Percentiles rank a stretch among this genome's conserved stretches.
phyloP scores from a whole-genome alignment of 64 coral and sea anemone genomes.

The Astreopora myriophthalma region DNA sequence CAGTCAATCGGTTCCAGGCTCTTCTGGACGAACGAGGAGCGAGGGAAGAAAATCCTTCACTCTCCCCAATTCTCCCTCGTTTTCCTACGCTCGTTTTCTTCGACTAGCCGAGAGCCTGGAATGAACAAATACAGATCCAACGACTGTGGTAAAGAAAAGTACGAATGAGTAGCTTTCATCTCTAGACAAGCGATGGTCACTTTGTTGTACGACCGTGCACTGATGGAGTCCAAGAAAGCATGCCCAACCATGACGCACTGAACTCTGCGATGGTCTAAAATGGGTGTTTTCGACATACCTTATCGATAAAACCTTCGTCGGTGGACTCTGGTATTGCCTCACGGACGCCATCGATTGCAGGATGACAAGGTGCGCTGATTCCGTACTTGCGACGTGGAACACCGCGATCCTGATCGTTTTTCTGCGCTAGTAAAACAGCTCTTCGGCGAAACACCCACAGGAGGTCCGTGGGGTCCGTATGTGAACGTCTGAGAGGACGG shows the following conservation, averaged over 20 bases:
- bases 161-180: too few species aligned
- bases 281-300: background rate
- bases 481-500: constrained; percentile 7
- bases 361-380: background rate
- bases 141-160: too few species aligned
- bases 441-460: constrained; percentile 51
- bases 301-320: background rate
- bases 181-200: too few species aligned
- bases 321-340: background rate
- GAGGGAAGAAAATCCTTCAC: too few species aligned
- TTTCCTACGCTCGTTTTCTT: too few species aligned
- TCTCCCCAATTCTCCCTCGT: too few species aligned
- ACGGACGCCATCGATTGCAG: background rate
- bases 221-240: background rate
- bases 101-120: too few species aligned
- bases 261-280: background rate
- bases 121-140: too few species aligned
- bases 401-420: background rate
- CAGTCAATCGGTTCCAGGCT: too few species aligned
- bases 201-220: too few species aligned
- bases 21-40: too few species aligned
- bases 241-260: background rate
- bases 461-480: constrained; percentile 72
- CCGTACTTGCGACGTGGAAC: background rate
- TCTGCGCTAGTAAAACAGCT: background rate